Conservation (phyloP, 2,888 invertebrate species). For the Netelia virgata region DNA sequence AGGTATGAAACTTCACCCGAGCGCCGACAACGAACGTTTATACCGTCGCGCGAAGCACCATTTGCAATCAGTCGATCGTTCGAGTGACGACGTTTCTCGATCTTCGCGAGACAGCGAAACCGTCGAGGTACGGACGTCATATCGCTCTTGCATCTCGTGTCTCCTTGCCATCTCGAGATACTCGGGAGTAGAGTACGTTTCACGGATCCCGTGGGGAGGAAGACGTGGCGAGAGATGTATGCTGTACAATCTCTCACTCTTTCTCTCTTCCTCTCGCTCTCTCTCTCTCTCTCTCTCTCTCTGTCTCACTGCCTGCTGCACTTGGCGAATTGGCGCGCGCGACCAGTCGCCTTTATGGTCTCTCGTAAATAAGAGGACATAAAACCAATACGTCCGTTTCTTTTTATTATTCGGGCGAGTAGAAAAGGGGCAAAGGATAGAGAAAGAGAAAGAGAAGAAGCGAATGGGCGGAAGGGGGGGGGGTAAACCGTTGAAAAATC, state of each 20-base stretch:
- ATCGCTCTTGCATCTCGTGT: constrained; percentile 43
- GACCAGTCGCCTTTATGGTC: constrained; percentile 78
- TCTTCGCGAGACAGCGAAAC: constrained; percentile 36
- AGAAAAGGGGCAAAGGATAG: constrained; percentile 20
- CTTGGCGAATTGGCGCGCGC: constrained; percentile 73
- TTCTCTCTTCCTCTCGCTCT: constrained; percentile 19
- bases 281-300: constrained; percentile 39
- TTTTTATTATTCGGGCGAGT: constrained; percentile 41
- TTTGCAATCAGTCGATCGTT: constrained; percentile 18
- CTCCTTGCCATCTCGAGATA: constrained; percentile 33
- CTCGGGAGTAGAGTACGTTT: constrained; percentile 22
- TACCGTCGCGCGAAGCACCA: constrained; percentile 14
- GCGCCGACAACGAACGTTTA: constrained; percentile 18
- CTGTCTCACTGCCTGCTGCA: constrained; percentile 57
- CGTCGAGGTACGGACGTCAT: constrained; percentile 5
- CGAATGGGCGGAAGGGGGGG: not conserved
- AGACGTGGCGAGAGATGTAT: constrained; percentile 63
- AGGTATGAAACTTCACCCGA: not conserved
- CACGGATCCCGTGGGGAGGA: constrained; percentile 56
- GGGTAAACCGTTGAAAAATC: not conserved
- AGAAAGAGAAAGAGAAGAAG: constrained; percentile 32
- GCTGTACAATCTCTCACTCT: constrained; percentile 19
- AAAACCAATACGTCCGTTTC: constrained; percentile 79
- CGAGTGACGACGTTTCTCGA: constrained; percentile 37
- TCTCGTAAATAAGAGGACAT: constrained; percentile 82